These are phyloP conservation scores for Callyntrura sp. DNA, from an alignment of 2,888 invertebrate species.

Conservation along the genomic window DNA sequence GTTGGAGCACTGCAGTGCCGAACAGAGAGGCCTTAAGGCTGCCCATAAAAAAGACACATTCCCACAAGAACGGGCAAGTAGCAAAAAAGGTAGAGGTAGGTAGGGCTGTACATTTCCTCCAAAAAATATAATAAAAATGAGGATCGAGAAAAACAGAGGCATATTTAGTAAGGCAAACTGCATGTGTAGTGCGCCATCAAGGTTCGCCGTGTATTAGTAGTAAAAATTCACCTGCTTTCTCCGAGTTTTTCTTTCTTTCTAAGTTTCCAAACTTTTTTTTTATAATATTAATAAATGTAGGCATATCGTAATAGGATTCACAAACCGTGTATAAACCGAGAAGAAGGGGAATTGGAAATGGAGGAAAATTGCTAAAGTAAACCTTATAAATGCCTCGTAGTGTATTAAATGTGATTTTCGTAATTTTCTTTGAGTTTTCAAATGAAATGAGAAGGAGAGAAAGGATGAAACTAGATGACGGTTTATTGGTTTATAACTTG, in stretches of 20 bases:
- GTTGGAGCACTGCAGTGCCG: background rate
- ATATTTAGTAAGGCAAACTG: constrained; percentile 33
- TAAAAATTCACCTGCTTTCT: background rate
- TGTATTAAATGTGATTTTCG: constrained; percentile 56
- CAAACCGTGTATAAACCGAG: background rate
- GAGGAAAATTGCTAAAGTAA: constrained; percentile 47
- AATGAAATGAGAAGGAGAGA: constrained; percentile 27
- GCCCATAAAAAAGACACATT: constrained; percentile 20
- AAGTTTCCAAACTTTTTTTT: constrained; percentile 24
- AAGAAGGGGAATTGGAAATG: constrained; percentile 5
- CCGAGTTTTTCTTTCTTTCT: background rate
- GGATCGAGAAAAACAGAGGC: background rate
- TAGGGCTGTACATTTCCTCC: background rate
- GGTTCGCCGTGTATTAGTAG: no score
- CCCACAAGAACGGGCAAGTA: background rate
- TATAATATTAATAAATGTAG: constrained; percentile 31
- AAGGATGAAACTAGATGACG: constrained; percentile 23
- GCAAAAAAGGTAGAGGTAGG: background rate
- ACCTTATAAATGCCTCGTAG: constrained; percentile 60
- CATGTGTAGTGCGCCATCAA: no score
- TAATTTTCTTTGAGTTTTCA: constrained; percentile 50
- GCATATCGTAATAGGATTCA: constrained; percentile 11
- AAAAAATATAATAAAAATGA: background rate
- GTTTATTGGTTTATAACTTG: constrained; percentile 50
- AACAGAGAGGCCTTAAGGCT: constrained; percentile 39